phyloP scores from a whole-genome alignment of 2,797 vertebrate genomes.

The Hyperoplus lanceolatus region DNA sequence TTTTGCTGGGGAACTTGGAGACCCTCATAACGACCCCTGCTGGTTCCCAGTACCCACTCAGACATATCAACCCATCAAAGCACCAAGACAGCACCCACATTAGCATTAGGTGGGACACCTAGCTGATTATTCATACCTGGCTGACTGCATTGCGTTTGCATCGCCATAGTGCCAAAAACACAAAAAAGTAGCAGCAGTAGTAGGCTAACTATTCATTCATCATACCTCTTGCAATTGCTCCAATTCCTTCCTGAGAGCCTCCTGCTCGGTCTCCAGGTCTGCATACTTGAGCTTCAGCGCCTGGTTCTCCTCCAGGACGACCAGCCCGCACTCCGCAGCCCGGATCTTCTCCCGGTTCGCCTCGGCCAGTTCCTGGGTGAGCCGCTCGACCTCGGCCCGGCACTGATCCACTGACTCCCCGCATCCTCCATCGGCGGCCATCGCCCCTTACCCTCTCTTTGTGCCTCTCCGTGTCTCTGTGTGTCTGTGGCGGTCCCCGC shows the following conservation, averaged over 20 bases:
- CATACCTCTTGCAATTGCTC: slow-evolving; percentile 95
- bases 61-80: slow-evolving; percentile 11
- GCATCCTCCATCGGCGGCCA: slow-evolving; percentile 88
- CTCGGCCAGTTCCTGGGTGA: slow-evolving; percentile 93
- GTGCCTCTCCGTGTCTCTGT: not conserved
- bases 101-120: not conserved
- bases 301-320: slow-evolving; percentile 98
- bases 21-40: not conserved
- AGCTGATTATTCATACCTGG: slow-evolving; percentile 32
- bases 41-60: not conserved
- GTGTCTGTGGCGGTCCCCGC: slow-evolving; percentile 33
- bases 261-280: slow-evolving; percentile 94
- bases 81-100: not conserved
- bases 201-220: too few relatives aligned
- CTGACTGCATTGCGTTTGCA: slow-evolving; percentile 42
- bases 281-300: slow-evolving; percentile 94
- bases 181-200: not conserved
- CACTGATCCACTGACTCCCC: slow-evolving; percentile 91
- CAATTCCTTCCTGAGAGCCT: slow-evolving; percentile 93
- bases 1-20: not conserved
- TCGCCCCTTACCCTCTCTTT: slow-evolving; percentile 60
- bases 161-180: not conserved
- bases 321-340: slow-evolving; percentile 96
- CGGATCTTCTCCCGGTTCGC: slow-evolving; percentile 97
- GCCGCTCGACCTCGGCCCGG: slow-evolving; percentile 92